Percentiles rank a stretch among this genome's conserved stretches.
Conservation (phyloP, 2,113 vertebrate genomes). For the Mugil cephalus region DNA sequence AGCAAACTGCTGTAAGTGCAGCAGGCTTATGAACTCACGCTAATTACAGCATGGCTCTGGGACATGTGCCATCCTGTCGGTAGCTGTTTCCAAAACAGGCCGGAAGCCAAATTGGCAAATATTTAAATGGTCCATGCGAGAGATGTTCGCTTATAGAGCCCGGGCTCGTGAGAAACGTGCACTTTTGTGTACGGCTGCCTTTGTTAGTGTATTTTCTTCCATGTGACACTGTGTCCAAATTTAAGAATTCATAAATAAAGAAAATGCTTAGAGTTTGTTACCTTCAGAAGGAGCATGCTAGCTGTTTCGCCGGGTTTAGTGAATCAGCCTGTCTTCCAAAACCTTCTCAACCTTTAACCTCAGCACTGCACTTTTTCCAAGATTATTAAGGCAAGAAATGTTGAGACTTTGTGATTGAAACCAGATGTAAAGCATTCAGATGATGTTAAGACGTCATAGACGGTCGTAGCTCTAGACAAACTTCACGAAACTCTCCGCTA, state of each 20-base stretch:
- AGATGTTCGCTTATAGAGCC: not conserved
- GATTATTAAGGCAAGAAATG: not conserved
- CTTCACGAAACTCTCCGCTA: too few relatives aligned
- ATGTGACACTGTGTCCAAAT: too few relatives aligned
- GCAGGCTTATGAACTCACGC: conserved; percentile 21
- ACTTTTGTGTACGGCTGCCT: not conserved
- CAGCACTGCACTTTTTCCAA: too few relatives aligned
- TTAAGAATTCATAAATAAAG: too few relatives aligned
- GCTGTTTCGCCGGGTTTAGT: too few relatives aligned
- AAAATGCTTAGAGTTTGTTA: too few relatives aligned
- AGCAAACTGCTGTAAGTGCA: conserved; percentile 41
- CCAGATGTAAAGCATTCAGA: not conserved
- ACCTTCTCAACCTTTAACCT: too few relatives aligned
- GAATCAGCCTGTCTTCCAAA: not conserved
- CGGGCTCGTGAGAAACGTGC: not conserved
- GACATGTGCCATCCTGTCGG: conserved; percentile 17
- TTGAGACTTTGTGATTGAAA: not conserved
- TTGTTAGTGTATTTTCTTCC: too few relatives aligned
- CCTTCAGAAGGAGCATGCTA: too few relatives aligned
- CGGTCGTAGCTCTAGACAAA: too few relatives aligned
- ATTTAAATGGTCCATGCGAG: not conserved
- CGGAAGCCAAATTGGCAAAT: conserved; percentile 13
- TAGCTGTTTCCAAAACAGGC: conserved; percentile 6
- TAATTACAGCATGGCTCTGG: conserved; percentile 47
- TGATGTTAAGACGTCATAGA: not conserved